Evolutionary conservation across 2,888 invertebrate species (phyloP).

Genomic region (Protonemura montana): DNA sequence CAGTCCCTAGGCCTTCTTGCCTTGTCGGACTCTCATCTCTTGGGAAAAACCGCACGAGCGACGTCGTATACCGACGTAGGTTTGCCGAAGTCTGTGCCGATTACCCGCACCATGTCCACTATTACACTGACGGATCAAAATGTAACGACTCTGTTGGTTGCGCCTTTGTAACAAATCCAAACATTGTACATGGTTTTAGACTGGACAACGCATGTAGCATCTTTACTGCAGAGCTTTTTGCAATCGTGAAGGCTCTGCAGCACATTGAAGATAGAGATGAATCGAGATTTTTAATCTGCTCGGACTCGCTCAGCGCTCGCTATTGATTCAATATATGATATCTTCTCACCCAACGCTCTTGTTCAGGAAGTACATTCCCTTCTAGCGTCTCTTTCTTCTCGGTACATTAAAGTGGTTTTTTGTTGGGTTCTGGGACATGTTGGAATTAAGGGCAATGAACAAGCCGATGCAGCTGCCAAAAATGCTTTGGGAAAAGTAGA

Average conservation of each 20-base stretch:
- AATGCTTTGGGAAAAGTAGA: background rate
- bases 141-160: background rate
- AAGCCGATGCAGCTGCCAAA: constrained; percentile 17
- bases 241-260: background rate
- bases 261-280: background rate
- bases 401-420: background rate
- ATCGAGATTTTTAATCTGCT: background rate
- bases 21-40: background rate
- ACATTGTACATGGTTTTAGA: background rate
- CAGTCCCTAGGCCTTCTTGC: background rate
- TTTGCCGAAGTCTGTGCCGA: background rate
- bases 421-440: constrained; percentile 40
- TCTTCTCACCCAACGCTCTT: background rate
- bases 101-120: background rate
- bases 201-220: background rate
- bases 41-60: background rate
- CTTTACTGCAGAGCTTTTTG: background rate
- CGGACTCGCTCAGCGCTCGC: background rate
- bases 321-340: background rate
- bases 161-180: background rate
- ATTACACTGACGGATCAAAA: background rate
- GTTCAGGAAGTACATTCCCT: background rate
- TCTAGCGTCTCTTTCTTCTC: background rate
- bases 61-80: background rate
- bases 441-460: constrained; percentile 32